Conservation (phyloP, 1,140 invertebrate species). For the Leptinotarsa defecta region DNA sequence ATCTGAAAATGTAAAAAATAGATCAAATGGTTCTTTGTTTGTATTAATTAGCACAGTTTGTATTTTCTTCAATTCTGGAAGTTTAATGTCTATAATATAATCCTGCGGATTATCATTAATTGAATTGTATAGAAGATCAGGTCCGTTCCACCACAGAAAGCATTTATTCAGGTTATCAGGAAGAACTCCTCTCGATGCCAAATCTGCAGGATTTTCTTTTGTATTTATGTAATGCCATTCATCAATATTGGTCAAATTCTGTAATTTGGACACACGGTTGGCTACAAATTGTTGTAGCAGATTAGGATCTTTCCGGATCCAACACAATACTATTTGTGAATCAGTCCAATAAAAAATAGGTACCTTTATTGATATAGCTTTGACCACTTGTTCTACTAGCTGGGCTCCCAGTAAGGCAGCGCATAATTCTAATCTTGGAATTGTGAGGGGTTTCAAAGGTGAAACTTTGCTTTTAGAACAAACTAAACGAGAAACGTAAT, state of each 20-base stretch:
- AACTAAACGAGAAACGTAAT: not conserved
- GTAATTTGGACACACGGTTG: slow-evolving; percentile 27
- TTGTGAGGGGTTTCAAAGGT: not conserved
- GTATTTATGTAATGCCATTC: slow-evolving; percentile 6
- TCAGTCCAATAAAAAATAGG: slow-evolving; percentile 25
- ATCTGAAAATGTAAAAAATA: no score
- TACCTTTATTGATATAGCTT: not conserved
- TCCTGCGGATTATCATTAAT: not conserved
- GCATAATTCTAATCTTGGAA: not conserved
- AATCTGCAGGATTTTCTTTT: slow-evolving; percentile 22
- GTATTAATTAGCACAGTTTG: no score
- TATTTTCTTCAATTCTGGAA: no score
- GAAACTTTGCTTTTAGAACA: not conserved
- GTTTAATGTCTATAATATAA: no score
- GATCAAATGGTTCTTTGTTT: no score
- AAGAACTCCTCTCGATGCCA: slow-evolving; percentile 10
- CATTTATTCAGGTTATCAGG: not conserved
- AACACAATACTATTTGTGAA: slow-evolving; percentile 28
- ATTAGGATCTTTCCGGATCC: slow-evolving; percentile 33
- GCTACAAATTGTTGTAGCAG: slow-evolving; percentile 27
- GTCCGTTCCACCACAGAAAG: slow-evolving; percentile 35
- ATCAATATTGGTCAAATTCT: slow-evolving; percentile 5
- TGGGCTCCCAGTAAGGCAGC: not conserved
- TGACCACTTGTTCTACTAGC: not conserved
- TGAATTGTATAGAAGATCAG: slow-evolving; percentile 23